These are phyloP conservation scores for Cichlasoma orientale DNA, from an alignment of 2,797 vertebrate genomes.

Conservation along the genomic window DNA sequence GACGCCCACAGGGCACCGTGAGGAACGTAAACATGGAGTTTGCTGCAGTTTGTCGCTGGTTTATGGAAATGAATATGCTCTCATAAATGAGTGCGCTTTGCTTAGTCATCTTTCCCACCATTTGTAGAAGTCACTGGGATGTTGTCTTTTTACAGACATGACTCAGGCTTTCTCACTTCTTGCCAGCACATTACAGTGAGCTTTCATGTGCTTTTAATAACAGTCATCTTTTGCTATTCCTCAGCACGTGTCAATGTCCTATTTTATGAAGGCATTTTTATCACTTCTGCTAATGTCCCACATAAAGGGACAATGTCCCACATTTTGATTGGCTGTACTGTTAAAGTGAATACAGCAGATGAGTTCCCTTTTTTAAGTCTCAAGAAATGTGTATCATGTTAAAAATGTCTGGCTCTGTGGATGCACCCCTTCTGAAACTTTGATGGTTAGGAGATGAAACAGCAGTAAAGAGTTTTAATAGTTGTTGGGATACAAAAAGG, in stretches of 20 bases:
- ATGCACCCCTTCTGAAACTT: not conserved
- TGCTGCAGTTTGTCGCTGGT: not conserved
- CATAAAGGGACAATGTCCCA: not conserved
- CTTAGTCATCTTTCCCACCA: not conserved
- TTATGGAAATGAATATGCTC: not conserved
- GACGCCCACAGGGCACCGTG: not conserved
- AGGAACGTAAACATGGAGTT: constrained; percentile 15
- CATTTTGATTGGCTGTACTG: not conserved
- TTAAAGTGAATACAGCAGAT: not conserved
- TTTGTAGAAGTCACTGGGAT: constrained; percentile 21
- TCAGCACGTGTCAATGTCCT: not conserved
- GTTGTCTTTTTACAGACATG: constrained; percentile 20
- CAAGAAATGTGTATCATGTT: no score
- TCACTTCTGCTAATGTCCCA: not conserved
- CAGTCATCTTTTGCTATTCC: constrained; percentile 16
- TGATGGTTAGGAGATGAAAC: not conserved
- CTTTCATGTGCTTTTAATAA: constrained; percentile 51
- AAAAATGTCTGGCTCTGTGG: not conserved
- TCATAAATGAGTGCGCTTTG: not conserved
- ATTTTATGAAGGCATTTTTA: not conserved
- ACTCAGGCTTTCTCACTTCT: constrained; percentile 32
- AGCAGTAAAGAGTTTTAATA: not conserved
- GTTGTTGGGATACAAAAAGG: no score
- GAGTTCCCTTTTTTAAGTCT: not conserved
- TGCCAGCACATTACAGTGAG: not conserved